Percentiles rank a stretch among this genome's conserved stretches.
Conservation (phyloP, 1,140 invertebrate genomes). For the Homarus americanus region DNA sequence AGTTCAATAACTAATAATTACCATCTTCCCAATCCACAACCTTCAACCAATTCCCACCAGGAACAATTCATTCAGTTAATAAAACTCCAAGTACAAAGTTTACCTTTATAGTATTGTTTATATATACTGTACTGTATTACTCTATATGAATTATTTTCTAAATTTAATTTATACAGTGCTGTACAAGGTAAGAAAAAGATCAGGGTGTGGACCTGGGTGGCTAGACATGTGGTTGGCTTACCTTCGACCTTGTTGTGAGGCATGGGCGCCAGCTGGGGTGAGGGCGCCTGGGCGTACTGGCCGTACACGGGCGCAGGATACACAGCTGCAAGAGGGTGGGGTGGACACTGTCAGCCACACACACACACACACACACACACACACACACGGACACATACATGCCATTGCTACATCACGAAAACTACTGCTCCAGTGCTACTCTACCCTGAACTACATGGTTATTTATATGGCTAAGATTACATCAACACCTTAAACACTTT, state of each 20-base stretch:
- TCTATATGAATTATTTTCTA: too few relatives aligned
- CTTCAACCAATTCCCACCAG: constrained; percentile 39
- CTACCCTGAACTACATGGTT: constrained; percentile 22
- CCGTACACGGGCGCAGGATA: constrained; percentile 90
- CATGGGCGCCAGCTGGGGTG: constrained; percentile 93
- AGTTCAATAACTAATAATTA: constrained; percentile 35
- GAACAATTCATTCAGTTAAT: not conserved
- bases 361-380: constrained; percentile 64
- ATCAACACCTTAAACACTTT: constrained; percentile 22
- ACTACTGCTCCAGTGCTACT: constrained; percentile 57
- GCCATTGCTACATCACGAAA: constrained; percentile 43
- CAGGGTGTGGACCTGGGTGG: constrained; percentile 80
- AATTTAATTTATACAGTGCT: too few relatives aligned
- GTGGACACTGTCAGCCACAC: constrained; percentile 70
- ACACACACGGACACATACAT: constrained; percentile 43
- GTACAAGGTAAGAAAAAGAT: constrained; percentile 9
- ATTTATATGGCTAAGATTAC: constrained; percentile 10
- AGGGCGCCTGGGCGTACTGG: constrained; percentile 96
- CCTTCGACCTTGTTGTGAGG: constrained; percentile 95
- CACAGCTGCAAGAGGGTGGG: constrained; percentile 72
- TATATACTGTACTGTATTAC: too few relatives aligned
- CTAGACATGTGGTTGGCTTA: constrained; percentile 89
- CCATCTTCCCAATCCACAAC: constrained; percentile 52
- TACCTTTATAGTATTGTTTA: too few relatives aligned
- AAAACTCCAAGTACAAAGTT: not conserved